Percentiles rank a stretch among this genome's conserved stretches.
Evolutionary conservation across 2,113 vertebrate genomes (phyloP).

Genomic region (Leuciscus idus): DNA sequence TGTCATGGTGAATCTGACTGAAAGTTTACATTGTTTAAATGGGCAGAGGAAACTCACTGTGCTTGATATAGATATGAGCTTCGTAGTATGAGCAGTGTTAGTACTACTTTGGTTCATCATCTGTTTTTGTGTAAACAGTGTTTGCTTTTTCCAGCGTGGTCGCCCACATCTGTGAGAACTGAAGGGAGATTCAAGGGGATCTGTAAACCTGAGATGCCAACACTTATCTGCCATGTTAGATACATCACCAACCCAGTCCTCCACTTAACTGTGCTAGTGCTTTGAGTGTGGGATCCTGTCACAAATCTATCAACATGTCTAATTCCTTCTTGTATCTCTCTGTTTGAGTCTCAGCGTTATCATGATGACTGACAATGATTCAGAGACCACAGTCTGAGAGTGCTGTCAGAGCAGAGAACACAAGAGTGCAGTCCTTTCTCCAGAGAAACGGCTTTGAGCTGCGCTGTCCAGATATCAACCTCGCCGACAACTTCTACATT

Average conservation of each 20-base stretch:
- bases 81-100: neutral
- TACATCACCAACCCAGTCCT: conserved; percentile 21
- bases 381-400: conserved; percentile 10
- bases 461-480: conserved; percentile 7
- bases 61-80: neutral
- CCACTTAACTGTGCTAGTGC: conserved; percentile 19
- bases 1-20: neutral
- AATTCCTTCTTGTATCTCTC: conserved; percentile 27
- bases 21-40: neutral
- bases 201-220: conserved; percentile 4
- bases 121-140: conserved; percentile 18
- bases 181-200: neutral
- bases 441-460: neutral
- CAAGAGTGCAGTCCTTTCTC: neutral
- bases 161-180: conserved; percentile 13
- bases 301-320: conserved; percentile 31
- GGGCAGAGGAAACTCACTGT: neutral
- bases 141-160: neutral
- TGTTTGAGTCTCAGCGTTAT: conserved; percentile 14
- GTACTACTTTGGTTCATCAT: conserved; percentile 14
- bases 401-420: conserved; percentile 32
- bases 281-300: conserved; percentile 39
- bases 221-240: conserved; percentile 17
- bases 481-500: neutral
- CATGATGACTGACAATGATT: conserved; percentile 26